Percentiles rank a stretch among this genome's conserved stretches.
phyloP scores from a whole-genome alignment of 2,888 invertebrate genomes.

The Cheilosia pagana region DNA sequence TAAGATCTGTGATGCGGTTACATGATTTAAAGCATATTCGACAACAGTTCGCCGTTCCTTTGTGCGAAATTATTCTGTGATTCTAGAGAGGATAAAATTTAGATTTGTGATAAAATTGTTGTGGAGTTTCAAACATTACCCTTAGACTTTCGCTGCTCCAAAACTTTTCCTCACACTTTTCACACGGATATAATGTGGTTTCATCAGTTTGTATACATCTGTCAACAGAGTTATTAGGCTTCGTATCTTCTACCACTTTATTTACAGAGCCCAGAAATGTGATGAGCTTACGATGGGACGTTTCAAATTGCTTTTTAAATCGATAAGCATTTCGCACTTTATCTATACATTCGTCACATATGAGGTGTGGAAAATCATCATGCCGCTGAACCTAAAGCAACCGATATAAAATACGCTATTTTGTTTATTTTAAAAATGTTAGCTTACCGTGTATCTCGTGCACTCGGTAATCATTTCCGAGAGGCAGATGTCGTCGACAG shows the following conservation, averaged over 20 bases:
- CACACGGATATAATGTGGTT: slow-evolving; percentile 79
- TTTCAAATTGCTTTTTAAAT: slow-evolving; percentile 81
- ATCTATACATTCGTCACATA: slow-evolving; percentile 80
- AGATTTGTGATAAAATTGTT: background rate
- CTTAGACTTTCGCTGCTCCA: slow-evolving; percentile 77
- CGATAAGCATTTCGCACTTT: slow-evolving; percentile 80
- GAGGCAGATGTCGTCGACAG: slow-evolving; percentile 77
- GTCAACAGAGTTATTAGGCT: slow-evolving; percentile 57
- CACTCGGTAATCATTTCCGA: slow-evolving; percentile 81
- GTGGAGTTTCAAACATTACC: slow-evolving; percentile 27
- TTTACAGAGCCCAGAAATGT: slow-evolving; percentile 76
- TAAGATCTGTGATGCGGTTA: slow-evolving; percentile 83
- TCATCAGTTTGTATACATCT: slow-evolving; percentile 81
- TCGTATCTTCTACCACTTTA: slow-evolving; percentile 21
- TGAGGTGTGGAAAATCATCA: slow-evolving; percentile 82
- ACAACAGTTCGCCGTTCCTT: slow-evolving; percentile 79
- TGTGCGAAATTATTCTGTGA: slow-evolving; percentile 78
- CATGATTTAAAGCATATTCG: slow-evolving; percentile 83
- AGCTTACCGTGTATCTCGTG: slow-evolving; percentile 78
- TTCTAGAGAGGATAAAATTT: slow-evolving; percentile 53
- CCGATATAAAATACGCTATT: background rate
- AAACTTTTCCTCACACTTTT: slow-evolving; percentile 81
- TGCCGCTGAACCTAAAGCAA: slow-evolving; percentile 80
- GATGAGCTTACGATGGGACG: slow-evolving; percentile 80
- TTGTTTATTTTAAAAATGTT: background rate